Base-by-base conservation (phyloP, 2,113 vertebrate genomes). In the Neopipo cinnamomea region DNA sequence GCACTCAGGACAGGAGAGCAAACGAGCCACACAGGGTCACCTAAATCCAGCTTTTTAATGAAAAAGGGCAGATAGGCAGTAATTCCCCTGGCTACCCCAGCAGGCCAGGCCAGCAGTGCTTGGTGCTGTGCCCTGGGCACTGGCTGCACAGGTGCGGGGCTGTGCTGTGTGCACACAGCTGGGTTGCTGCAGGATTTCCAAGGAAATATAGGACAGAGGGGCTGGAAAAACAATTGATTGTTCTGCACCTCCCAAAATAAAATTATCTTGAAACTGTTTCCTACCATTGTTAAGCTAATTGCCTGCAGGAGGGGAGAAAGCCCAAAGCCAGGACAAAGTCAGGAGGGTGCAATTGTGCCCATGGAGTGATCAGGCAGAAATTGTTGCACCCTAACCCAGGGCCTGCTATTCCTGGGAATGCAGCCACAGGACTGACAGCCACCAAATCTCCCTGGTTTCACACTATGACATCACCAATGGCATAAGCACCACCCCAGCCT, bases 391-490 rank as follows among this genome's bases (percentile, higher is more conserved):
- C 46, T 75, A 8, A 52, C 17, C 30, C 53, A 58, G 18, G 39
- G 50, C 12, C 17, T 74, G 52, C 39, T n/a, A 44, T 74, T 56
- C 53, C 44, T 44, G 15, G 28, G 20, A 33, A 35, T 2, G 1
- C 31, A 59, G 37, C 63, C 17, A 11, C 44, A 25, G 31, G 15
- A 35, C 22, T n/a, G 39, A 8, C 22, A 28, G 44, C 12, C 8
- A 22, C 35, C 59, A 44, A 42, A 63, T 63, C 12, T n/a, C 17
- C 5, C 35, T 42, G 35, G 7, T 50, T 31, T n/a, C 33, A 21
- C 61, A 80, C 67, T 96, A 4, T 94, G 95, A 96, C 72, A 66
- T 94, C 95, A 96, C 52, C 12, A 13, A 24, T 11, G 41, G 44
- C 59, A 39, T 62, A n/a, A 82, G 19, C 11, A 30, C 28, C 67